Evolutionary conservation across 2,888 invertebrate species (phyloP), one percentile per base, ranked within the genome.

Genomic region (Diaperis boleti): DNA sequence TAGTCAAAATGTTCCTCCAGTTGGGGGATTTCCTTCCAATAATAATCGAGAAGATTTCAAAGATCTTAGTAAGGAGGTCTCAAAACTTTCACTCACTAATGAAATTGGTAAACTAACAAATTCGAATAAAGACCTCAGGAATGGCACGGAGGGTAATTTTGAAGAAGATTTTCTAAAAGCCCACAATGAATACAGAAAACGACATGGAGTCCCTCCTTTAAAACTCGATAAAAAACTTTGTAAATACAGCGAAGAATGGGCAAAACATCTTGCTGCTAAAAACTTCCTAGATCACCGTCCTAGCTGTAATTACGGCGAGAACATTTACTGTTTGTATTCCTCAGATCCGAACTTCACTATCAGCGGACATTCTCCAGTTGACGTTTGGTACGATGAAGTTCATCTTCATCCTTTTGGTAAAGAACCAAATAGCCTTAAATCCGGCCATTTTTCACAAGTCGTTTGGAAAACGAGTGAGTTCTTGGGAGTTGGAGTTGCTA

Each of bases 221-320:
- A 85, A 84, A 66, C 76, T 92, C 1, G 90, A 83, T 76, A 86
- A 84, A 71, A 87, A 88, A 72, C 76, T 92, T 33, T 87, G 87
- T 72, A 86, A 86, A 73, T 86, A 88, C 73, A 89, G 90, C 31
- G 87, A 88, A 67, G 88, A 90, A 71, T 92, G 92, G 91, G 90
- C 92, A 0, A 85, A 86, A 70, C 85, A 86, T 17, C 77, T 94
- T 57, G 89, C 89, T 0, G 85, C 84, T 33, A 87, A 83, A 70
- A 89, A 90, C 18, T 82, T 82, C 66, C 83, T 93, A 72, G 87
- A 91, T 68, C 94, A 94, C 76, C 86, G 93, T 54, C 87, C 89
- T 31, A 89, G 91, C 69, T 88, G 88, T 65, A 89, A 89, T 26
- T 92, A 92, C 74, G 94, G 95, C 0, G 94, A 95, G 78, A 95